Conservation (phyloP, 1,140 invertebrate species). For the Drosophila nebulosa region DNA sequence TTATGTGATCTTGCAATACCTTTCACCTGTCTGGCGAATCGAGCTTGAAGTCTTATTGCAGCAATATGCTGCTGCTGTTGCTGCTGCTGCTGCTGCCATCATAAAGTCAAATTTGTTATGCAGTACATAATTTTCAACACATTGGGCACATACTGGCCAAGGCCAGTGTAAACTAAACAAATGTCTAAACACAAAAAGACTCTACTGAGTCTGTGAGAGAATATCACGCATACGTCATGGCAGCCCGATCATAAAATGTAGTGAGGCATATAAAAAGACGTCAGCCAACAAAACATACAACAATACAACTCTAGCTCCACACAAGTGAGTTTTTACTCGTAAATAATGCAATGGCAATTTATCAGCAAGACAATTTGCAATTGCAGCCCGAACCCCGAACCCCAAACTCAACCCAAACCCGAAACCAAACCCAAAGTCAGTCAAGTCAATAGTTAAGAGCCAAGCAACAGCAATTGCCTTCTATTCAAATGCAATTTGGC, state of each 20-base stretch:
- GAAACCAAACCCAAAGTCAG: background rate
- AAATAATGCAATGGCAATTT: constrained; percentile 61
- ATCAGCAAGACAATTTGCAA: constrained; percentile 57
- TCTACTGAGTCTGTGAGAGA: background rate
- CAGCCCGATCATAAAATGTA: constrained; percentile 56
- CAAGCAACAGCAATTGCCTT: background rate
- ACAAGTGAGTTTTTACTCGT: constrained; percentile 21
- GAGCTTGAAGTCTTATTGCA: too few relatives aligned
- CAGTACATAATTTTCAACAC: constrained; percentile 30
- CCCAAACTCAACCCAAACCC: background rate
- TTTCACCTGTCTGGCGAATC: background rate
- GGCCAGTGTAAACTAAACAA: constrained; percentile 29
- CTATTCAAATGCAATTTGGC: constrained; percentile 39
- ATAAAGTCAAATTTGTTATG: constrained; percentile 36
- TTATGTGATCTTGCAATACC: too few relatives aligned
- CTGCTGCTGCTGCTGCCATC: constrained; percentile 11
- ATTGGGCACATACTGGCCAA: constrained; percentile 18
- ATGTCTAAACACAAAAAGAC: constrained; percentile 11
- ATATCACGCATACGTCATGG: constrained; percentile 67
- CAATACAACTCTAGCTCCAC: background rate
- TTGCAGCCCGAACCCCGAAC: constrained; percentile 9
- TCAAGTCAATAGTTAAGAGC: background rate
- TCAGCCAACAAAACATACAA: constrained; percentile 5
- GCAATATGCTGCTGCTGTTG: too few relatives aligned
- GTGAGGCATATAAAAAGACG: constrained; percentile 45